Base-by-base conservation (phyloP, 2,797 vertebrate species). In the Agapornis canus region DNA sequence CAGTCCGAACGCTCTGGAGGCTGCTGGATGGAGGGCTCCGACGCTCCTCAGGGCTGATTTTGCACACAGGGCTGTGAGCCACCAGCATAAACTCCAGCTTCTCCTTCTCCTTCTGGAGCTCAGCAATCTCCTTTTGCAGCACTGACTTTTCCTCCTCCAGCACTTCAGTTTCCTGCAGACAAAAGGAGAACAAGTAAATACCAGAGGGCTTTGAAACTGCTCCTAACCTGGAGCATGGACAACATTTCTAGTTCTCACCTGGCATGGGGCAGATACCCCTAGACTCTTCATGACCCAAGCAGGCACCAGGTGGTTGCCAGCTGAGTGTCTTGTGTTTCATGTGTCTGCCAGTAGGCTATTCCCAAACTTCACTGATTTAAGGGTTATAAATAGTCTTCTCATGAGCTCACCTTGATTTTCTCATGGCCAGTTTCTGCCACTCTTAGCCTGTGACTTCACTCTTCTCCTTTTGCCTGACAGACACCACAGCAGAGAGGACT, bases 81-180 rank as follows among this genome's bases (percentile, higher is more conserved):
- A 99, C 99, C 92, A 99, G 96, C 99, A 99, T 99, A 97, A 99
- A 99, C 96, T 99, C 99, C 97, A 99, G 97, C 97, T 99, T 99
- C 97, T 99, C 99, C 92, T 99, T 99, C 98, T 99, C 99, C 91
- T 99, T 99, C 97, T 99, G 99, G 83, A 99, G 97, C 69, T 97
- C 98, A 47, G 99, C 99, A 0, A 99, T 99, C 98, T 99, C 99
- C 51, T 99, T 99, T 97, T 99, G 99, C 87, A 99, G 97, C 77
- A 99, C 99, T 0, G 99, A 99, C 86, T 99, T 99, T 90, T 99
- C 99, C 82, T 99, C 99, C 96, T 99, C 99, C 93, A 99, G 98
- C 94, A 99, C 99, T 96, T 99, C 99, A 0, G 99, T 99, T 97
- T 99, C 99, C 99, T 99, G 95, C 32, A 92, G 77, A 69, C 21